Evolutionary conservation across 2,888 invertebrate genomes (phyloP), one percentile per base, ranked within the genome.

Genomic region (Crepidodera aurea): DNA sequence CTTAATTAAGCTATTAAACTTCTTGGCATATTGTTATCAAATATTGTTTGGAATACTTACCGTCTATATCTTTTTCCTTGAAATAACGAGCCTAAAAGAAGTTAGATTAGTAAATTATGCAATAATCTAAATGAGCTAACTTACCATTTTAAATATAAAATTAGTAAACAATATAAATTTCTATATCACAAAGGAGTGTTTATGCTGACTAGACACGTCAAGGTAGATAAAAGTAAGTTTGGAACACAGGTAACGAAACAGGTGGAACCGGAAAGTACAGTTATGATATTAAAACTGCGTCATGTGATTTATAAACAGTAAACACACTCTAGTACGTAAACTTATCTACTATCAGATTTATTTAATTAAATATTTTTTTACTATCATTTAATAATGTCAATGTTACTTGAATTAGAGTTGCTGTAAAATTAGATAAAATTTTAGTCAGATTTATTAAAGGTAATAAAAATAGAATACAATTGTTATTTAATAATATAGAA

Each of bases 51-150:
- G 8, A 32, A 3, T 58, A 83, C 85, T 84, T 84, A 95, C 96
- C 95, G 84, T 96, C 96, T 71, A 96, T 96, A 77, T 96, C 96
- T 80, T 94, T 92, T 83, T 96, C 96, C 75, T 92, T 92, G 80
- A 96, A 96, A 82, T 93, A 94, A 66, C 94, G 89, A 19, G 96
- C 96, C 96, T 96, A 84, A 84, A 75, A 68, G 46, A 50, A 37
- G 25, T 27, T 27, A 39, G 29, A 34, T 44, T 50, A 29, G 37
- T 40, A 15, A 39, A 7, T 12, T 53, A 40, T 12, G 29, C 2
- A 18, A 7, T 4, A 34, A 48, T 48, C 8, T 19, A 15, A 25
- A 57, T 22, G 2, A 59, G 51, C 12, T 25, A 39, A 55, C 27
- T 62, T 68, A 70, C 72, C 70, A 72, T 71, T 65, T 66, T 62